A percentile compares a stretch with the other conserved stretches of the same genome.
Evolutionary conservation across 2,888 invertebrate species (phyloP).

Genomic region (Meteorus colon): DNA sequence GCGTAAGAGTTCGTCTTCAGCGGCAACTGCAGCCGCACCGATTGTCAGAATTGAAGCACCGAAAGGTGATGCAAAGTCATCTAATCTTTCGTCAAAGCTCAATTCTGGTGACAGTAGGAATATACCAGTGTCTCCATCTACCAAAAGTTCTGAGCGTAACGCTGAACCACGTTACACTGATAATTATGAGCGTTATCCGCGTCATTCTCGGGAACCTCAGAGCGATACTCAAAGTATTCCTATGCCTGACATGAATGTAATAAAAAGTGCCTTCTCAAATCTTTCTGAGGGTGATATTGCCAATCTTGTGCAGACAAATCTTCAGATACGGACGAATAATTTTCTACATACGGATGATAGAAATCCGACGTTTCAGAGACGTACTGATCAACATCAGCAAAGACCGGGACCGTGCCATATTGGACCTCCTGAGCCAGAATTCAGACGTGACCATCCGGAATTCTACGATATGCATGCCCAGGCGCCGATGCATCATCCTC

Average conservation of each 20-base stretch:
- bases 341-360: slow-evolving; percentile 28
- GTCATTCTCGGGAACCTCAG: slow-evolving; percentile 49
- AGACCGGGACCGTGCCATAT: slow-evolving; percentile 23
- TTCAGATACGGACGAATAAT: slow-evolving; percentile 27
- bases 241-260: slow-evolving; percentile 43
- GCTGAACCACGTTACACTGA: slow-evolving; percentile 61
- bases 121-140: slow-evolving; percentile 47
- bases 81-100: not conserved
- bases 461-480: slow-evolving; percentile 40
- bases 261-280: slow-evolving; percentile 49
- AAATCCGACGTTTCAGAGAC: slow-evolving; percentile 22
- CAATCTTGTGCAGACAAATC: slow-evolving; percentile 38
- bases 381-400: slow-evolving; percentile 11
- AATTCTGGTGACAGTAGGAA: slow-evolving; percentile 48
- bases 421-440: slow-evolving; percentile 41
- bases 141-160: slow-evolving; percentile 40
- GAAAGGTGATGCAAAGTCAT: slow-evolving; percentile 44
- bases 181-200: slow-evolving; percentile 65
- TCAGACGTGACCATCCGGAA: slow-evolving; percentile 43
- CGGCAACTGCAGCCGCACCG: slow-evolving; percentile 31
- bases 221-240: slow-evolving; percentile 15
- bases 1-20: slow-evolving; percentile 40
- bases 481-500: slow-evolving; percentile 45
- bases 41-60: slow-evolving; percentile 33
- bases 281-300: slow-evolving; percentile 45